A percentile compares a stretch with the other conserved stretches of the same genome.
Evolutionary conservation across 2,113 vertebrate genomes (phyloP).

Genomic region (Parus major): DNA sequence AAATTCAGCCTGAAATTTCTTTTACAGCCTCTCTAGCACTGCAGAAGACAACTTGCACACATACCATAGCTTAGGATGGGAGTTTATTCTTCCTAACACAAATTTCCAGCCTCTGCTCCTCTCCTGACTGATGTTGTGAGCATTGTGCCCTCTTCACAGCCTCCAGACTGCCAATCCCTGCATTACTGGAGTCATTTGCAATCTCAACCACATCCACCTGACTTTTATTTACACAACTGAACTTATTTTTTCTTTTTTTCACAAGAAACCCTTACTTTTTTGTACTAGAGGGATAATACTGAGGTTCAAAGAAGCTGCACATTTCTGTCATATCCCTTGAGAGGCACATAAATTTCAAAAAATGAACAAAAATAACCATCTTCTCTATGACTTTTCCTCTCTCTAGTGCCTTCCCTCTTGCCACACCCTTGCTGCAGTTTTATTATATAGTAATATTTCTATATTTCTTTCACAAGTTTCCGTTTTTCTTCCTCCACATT

Average conservation of each 20-base stretch:
- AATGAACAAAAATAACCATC: background rate
- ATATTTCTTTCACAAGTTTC: rapidly evolving
- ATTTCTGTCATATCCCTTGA: background rate
- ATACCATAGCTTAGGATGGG: background rate
- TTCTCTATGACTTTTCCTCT: background rate
- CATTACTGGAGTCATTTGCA: background rate
- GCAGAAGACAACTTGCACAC: background rate
- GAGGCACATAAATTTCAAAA: background rate
- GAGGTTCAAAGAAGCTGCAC: background rate
- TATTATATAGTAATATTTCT: background rate
- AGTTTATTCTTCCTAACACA: background rate
- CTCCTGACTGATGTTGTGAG: background rate
- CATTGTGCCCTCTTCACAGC: background rate
- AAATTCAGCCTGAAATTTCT: background rate
- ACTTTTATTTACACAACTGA: background rate
- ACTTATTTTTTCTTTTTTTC: background rate
- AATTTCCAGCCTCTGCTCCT: background rate
- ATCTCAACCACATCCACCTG: rapidly evolving
- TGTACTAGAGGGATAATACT: background rate
- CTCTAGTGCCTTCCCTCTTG: background rate
- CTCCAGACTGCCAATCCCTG: rapidly evolving
- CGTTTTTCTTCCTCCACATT: background rate
- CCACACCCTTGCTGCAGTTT: background rate
- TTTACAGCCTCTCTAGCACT: background rate
- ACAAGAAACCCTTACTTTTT: background rate